Conservation (phyloP, 2,113 vertebrate genomes). For the Apistogramma diplotaenia region DNA sequence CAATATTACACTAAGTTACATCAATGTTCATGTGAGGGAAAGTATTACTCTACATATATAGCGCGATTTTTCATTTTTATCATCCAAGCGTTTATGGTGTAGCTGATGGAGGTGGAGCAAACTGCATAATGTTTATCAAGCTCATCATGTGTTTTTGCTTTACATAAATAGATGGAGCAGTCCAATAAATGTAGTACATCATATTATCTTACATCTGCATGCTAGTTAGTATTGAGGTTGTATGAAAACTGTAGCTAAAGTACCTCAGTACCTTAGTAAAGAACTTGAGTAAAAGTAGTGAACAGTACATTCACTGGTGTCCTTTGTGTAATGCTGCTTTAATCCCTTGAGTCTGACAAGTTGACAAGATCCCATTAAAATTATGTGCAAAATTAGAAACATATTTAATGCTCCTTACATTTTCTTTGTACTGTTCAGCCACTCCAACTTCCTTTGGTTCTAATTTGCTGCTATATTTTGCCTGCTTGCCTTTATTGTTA, state of each 20-base stretch:
- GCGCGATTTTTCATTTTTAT: background rate
- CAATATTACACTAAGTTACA: slow-evolving; percentile 18
- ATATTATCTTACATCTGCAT: background rate
- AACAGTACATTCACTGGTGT: background rate
- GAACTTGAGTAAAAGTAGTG: background rate
- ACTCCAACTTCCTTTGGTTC: slow-evolving; percentile 6
- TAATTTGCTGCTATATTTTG: background rate
- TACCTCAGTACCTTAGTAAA: background rate
- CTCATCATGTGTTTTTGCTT: background rate
- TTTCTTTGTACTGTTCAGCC: background rate
- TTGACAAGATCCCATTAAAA: background rate
- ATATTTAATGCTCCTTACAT: background rate
- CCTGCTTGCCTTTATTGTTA: slow-evolving; percentile 30
- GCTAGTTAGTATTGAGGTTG: background rate
- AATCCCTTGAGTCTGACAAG: background rate
- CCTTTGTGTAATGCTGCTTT: background rate
- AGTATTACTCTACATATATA: background rate
- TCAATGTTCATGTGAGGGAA: slow-evolving; percentile 11
- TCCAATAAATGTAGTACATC: background rate
- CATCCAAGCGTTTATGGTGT: background rate
- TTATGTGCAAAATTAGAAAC: background rate
- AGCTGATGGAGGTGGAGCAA: background rate
- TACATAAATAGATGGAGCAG: background rate
- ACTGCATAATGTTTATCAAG: background rate
- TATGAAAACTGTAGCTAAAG: background rate